Conservation (phyloP, 2,797 vertebrate genomes). For the Pempheris klunzingeri region DNA sequence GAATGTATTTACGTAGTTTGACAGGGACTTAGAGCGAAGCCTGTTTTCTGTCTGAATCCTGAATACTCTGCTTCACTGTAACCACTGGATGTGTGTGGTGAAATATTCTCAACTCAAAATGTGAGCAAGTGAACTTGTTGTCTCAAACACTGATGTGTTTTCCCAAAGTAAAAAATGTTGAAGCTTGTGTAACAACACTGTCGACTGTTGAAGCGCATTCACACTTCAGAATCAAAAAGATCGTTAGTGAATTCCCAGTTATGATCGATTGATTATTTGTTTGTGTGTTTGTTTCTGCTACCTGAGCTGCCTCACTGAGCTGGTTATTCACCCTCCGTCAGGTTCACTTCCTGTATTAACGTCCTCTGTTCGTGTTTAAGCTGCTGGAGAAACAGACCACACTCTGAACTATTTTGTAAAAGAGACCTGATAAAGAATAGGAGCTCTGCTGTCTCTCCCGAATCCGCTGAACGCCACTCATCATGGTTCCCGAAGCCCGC, state of each 20-base stretch:
- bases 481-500: conserved; percentile 54
- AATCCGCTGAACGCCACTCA: conserved; percentile 43
- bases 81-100: not conserved
- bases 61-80: not conserved
- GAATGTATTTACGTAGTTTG: too few relatives aligned
- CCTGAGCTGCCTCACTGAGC: not conserved
- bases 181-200: not conserved
- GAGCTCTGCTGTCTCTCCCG: conserved; percentile 20
- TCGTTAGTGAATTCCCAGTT: not conserved
- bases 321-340: not conserved
- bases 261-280: not conserved
- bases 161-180: too few relatives aligned
- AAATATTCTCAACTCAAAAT: not conserved
- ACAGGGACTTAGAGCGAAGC: too few relatives aligned
- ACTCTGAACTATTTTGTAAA: conserved; percentile 23
- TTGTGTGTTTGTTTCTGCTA: not conserved
- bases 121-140: too few relatives aligned
- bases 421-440: conserved; percentile 33
- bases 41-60: not conserved
- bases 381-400: conserved; percentile 1
- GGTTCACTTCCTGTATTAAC: conserved; percentile 23
- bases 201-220: too few relatives aligned
- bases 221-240: not conserved
- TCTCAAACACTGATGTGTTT: too few relatives aligned
- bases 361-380: not conserved